These are phyloP conservation scores for Tipula vernalis DNA, from an alignment of 2,888 invertebrate genomes.

Conservation along the genomic window DNA sequence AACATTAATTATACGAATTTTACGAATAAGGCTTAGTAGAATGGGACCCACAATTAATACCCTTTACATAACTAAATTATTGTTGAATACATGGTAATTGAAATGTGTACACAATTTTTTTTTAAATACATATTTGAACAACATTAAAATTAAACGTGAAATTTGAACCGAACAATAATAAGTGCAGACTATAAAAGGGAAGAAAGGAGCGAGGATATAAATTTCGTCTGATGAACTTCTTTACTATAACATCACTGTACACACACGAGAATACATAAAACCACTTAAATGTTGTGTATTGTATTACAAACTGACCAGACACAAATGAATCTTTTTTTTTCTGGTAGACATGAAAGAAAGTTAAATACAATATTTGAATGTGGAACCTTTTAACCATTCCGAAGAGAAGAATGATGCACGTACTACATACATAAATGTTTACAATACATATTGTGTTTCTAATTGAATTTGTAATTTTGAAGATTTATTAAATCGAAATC, in stretches of 20 bases:
- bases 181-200: no score
- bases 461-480: not conserved
- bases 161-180: not conserved
- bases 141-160: not conserved
- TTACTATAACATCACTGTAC: not conserved
- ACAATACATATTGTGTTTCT: not conserved
- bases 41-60: not conserved
- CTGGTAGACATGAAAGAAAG: not conserved
- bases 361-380: not conserved
- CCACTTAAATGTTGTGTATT: not conserved
- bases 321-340: not conserved
- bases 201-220: not conserved
- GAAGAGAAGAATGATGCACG: not conserved
- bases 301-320: not conserved
- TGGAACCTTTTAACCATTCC: not conserved
- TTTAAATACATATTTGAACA: not conserved
- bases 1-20: not conserved
- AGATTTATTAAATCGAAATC: not conserved
- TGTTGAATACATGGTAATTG: not conserved
- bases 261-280: not conserved
- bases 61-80: not conserved
- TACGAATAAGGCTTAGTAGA: not conserved
- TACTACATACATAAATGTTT: no score
- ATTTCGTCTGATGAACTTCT: not conserved
- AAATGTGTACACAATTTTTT: not conserved